phyloP scores from a whole-genome alignment of 2,888 invertebrate species.

The Drosophila greeni region DNA sequence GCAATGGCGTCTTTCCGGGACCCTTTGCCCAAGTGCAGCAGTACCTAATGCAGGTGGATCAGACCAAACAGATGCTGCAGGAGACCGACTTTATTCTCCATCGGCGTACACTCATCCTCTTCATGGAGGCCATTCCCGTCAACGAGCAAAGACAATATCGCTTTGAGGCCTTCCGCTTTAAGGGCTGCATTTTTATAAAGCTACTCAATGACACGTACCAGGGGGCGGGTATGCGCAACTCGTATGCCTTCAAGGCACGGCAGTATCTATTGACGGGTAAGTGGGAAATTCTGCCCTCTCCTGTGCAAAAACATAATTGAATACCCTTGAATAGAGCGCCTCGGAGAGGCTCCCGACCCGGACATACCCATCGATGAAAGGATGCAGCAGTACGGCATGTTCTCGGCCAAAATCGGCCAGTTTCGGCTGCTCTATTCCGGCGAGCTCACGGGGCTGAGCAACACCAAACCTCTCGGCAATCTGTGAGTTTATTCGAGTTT shows the following conservation, averaged over 20 bases:
- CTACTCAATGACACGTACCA: accelerated
- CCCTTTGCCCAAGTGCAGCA: neutral
- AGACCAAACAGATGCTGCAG: neutral
- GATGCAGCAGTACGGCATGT: slow-evolving; percentile 22
- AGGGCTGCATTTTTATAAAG: slow-evolving; percentile 15
- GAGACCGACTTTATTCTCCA: slow-evolving; percentile 2
- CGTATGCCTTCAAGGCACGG: slow-evolving; percentile 17
- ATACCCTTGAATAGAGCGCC: slow-evolving; percentile 2
- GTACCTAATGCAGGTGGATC: slow-evolving; percentile 9
- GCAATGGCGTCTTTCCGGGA: neutral
- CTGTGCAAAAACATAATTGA: neutral
- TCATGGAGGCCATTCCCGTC: accelerated
- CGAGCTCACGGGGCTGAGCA: slow-evolving; percentile 23
- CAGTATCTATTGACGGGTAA: slow-evolving; percentile 29
- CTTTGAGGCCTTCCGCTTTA: slow-evolving; percentile 17
- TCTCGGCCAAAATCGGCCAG: slow-evolving; percentile 31
- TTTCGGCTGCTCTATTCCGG: slow-evolving; percentile 34
- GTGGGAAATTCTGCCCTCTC: neutral
- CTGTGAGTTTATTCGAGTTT: too few relatives aligned
- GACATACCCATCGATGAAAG: slow-evolving; percentile 5
- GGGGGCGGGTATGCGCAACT: accelerated
- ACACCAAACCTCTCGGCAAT: slow-evolving; percentile 16
- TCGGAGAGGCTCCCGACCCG: slow-evolving; percentile 4
- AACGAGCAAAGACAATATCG: accelerated
- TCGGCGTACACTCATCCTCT: neutral